These are phyloP conservation scores for Chionomys nivalis DNA, from an alignment of 2,113 vertebrate species.

Conservation along the genomic window DNA sequence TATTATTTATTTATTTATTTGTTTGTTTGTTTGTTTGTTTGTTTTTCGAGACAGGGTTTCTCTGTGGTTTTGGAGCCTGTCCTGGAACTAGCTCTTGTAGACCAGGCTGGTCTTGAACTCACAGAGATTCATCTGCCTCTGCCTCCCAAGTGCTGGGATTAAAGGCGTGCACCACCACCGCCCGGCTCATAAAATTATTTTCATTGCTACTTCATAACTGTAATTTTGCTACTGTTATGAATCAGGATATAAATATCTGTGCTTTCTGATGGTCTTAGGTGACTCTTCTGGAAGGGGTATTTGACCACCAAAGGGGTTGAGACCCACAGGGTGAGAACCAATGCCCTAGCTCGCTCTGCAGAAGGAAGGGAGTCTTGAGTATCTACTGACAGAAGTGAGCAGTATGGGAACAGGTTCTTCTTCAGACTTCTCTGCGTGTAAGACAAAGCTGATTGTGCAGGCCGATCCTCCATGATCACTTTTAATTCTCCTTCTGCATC, in stretches of 20 bases:
- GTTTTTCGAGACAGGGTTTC: too few relatives aligned
- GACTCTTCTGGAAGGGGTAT: background rate
- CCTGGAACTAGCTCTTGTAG: too few relatives aligned
- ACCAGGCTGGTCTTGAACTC: too few relatives aligned
- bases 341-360: background rate
- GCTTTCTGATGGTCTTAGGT: background rate
- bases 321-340: background rate
- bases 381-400: background rate
- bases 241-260: background rate
- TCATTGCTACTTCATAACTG: background rate
- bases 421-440: constrained; percentile 24
- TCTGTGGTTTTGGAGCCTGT: too few relatives aligned
- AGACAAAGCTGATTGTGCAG: constrained; percentile 40
- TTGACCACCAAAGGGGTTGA: background rate
- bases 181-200: background rate
- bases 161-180: too few relatives aligned
- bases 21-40: too few relatives aligned
- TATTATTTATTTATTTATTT: too few relatives aligned
- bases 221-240: background rate
- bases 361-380: background rate
- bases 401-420: background rate
- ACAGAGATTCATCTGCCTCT: too few relatives aligned
- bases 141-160: too few relatives aligned
- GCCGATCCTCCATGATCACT: background rate
- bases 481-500: constrained; percentile 44